phyloP scores from a whole-genome alignment of 2,113 vertebrate species.

The Ceyx margarethae region DNA sequence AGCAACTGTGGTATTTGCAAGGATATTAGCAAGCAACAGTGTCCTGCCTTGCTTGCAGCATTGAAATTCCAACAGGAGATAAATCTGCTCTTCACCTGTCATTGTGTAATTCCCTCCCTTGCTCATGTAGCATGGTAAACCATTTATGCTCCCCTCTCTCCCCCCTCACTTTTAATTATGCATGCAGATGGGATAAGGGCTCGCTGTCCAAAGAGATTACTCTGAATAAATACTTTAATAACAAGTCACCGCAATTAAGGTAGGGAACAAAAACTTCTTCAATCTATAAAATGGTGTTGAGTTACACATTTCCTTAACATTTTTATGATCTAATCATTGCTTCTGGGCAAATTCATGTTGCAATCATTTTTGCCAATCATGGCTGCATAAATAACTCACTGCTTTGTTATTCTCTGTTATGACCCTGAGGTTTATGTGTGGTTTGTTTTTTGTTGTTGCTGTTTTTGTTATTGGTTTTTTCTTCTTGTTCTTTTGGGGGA shows the following conservation, averaged over 20 bases:
- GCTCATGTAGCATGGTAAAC: slow-evolving; percentile 61
- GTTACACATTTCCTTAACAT: slow-evolving; percentile 75
- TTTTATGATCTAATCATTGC: slow-evolving; percentile 75
- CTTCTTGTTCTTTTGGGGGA: not conserved
- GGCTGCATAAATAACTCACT: slow-evolving; percentile 70
- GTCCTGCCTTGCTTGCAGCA: slow-evolving; percentile 61
- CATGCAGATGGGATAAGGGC: slow-evolving; percentile 67
- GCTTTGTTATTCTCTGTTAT: slow-evolving; percentile 72
- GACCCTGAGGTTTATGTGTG: slow-evolving; percentile 28
- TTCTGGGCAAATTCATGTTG: slow-evolving; percentile 74
- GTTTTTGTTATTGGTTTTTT: not conserved
- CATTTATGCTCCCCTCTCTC: slow-evolving; percentile 49
- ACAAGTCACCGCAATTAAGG: slow-evolving; percentile 65
- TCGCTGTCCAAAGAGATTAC: slow-evolving; percentile 71
- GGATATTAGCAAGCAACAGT: slow-evolving; percentile 64
- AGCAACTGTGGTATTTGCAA: slow-evolving; percentile 53
- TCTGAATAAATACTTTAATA: slow-evolving; percentile 72
- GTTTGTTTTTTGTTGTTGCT: not conserved
- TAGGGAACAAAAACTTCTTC: slow-evolving; percentile 66
- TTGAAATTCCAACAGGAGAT: slow-evolving; percentile 64
- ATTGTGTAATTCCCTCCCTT: slow-evolving; percentile 59
- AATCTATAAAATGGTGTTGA: slow-evolving; percentile 70
- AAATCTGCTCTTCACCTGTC: slow-evolving; percentile 62
- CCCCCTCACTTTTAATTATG: slow-evolving; percentile 66
- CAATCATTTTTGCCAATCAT: slow-evolving; percentile 75